These are phyloP conservation scores for Platysteira castanea DNA, from an alignment of 2,113 vertebrate species.

Conservation along the genomic window DNA sequence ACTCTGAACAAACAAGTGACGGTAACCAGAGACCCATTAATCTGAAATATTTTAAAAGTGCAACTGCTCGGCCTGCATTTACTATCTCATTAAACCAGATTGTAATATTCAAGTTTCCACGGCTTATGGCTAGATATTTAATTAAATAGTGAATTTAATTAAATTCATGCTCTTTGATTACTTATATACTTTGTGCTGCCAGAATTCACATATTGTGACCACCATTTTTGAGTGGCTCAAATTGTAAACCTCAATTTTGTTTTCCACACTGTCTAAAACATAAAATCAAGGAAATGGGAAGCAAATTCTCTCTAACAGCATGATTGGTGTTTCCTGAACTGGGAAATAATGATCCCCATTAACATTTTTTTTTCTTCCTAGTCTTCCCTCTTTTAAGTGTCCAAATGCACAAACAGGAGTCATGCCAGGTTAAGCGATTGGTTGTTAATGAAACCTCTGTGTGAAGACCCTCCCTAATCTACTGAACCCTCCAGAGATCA, in stretches of 20 bases:
- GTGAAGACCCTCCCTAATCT: conserved; percentile 48
- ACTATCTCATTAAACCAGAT: not conserved
- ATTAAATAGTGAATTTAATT: not conserved
- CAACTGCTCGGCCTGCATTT: not conserved
- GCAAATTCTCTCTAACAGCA: not conserved
- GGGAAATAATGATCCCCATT: conserved; percentile 19
- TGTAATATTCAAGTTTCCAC: not conserved
- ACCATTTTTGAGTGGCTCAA: not conserved
- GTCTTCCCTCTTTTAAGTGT: not conserved
- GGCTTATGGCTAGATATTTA: not conserved
- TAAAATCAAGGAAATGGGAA: not conserved
- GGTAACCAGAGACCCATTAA: not conserved
- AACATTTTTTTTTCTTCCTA: not conserved
- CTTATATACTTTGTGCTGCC: not conserved
- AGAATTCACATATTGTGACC: not conserved
- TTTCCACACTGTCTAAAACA: not conserved
- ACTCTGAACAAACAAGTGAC: not conserved
- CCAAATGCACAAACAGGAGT: conserved; percentile 20
- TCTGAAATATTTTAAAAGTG: not conserved
- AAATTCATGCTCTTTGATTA: not conserved
- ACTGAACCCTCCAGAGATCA: conserved; percentile 67
- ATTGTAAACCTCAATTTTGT: not conserved
- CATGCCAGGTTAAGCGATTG: not conserved
- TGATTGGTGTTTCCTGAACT: conserved; percentile 28
- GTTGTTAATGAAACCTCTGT: conserved; percentile 40